Evolutionary conservation across 2,888 invertebrate species (phyloP), one percentile per base, ranked within the genome.

Genomic region (Melinopterus prodromus): DNA sequence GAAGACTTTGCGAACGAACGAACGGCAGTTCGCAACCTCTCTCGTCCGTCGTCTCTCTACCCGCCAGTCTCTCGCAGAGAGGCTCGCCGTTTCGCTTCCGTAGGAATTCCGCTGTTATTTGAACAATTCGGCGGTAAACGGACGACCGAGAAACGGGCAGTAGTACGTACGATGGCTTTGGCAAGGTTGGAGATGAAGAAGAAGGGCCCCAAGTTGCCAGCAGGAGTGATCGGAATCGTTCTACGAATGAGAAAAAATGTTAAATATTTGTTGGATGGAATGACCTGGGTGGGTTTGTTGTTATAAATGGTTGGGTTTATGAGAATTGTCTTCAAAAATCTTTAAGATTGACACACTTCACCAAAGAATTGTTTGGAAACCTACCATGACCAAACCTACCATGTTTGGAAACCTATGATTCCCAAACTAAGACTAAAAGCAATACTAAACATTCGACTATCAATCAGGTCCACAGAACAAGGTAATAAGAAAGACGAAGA

Each of bases 81-180:
- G 74, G 74, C 74, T 35, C 53, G 53, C 9, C 53, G 53, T 53
- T 53, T 53, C 53, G 53, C 53, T 53, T 53, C 53, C 53, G 53
- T 16, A n/a, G 74, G 74, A 36, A 74, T 74, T 74, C 74, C 37
- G 74, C 35, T 74, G 74, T 74, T 74, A 74, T 74, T 74, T 74
- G 74, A 74, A 37, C 74, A 74, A 74, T 74, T 74, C 74, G 74
- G 74, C 74, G 35, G 74, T 74, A 74, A 74, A 35, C 74, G 26
- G 35, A 74, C 74, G 74, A 74, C 74, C 37, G 16, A 35, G 16
- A 37, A 36, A 74, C 36, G 74, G 36, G n/a, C 74, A n/a, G 74
- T 74, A n/a, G 36, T 74, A 26, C 26, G 36, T 74, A 74, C 74
- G 37, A 35, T 37, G 74, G 35, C 74, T 74, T 16, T 6, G 37